A percentile compares a stretch with the other conserved stretches of the same genome.
Conservation (phyloP, 2,113 vertebrate species). For the Protobothrops flavoviridis region DNA sequence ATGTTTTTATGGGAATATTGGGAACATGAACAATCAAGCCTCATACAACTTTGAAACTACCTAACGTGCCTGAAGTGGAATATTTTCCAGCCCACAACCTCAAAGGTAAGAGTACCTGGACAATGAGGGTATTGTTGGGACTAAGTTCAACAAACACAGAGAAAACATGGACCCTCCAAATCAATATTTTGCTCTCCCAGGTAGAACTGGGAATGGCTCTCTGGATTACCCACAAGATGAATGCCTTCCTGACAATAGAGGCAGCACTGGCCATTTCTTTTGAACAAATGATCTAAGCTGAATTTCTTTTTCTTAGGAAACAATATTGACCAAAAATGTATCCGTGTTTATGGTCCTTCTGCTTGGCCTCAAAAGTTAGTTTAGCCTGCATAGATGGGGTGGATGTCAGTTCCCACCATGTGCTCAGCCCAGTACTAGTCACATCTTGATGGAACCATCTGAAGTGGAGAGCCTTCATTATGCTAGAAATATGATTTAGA, state of each 20-base stretch:
- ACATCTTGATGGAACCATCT: background rate
- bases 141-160: background rate
- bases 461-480: background rate
- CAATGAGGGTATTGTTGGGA: background rate
- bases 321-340: background rate
- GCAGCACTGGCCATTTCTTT: background rate
- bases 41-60: background rate
- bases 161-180: background rate
- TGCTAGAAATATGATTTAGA: background rate
- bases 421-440: background rate
- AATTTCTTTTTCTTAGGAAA: background rate
- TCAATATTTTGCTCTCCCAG: background rate
- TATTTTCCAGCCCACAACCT: background rate
- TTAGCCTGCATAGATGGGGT: background rate
- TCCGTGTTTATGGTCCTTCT: background rate
- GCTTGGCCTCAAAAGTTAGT: background rate
- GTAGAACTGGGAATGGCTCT: background rate
- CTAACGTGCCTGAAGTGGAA: background rate
- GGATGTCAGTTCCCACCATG: background rate
- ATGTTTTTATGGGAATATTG: background rate
- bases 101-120: background rate
- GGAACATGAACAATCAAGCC: background rate
- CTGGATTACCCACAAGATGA: background rate
- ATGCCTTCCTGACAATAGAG: background rate
- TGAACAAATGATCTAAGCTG: background rate